Evolutionary conservation across 2,888 invertebrate species (phyloP).

Genomic region (Drosophila cyrtoloma): DNA sequence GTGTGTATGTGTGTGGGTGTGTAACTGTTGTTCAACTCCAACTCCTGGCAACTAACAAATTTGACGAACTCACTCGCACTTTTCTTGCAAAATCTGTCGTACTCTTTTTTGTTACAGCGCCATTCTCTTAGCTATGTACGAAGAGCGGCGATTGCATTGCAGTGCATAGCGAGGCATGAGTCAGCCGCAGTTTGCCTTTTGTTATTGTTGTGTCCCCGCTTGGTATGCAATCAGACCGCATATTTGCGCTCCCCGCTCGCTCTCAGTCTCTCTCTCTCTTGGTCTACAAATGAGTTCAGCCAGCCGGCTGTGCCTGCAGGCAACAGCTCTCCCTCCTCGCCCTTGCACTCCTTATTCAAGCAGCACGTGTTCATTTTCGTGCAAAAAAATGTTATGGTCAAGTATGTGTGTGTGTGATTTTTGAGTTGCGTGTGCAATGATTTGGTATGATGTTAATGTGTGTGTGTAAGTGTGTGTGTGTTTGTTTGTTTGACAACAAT

Average conservation of each 20-base stretch:
- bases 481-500: conserved; percentile 67
- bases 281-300: conserved; percentile 3
- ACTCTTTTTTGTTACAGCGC: conserved; percentile 24
- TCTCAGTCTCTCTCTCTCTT: not conserved
- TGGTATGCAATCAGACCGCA: conserved; percentile 64
- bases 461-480: conserved; percentile 14
- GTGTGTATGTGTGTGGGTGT: not conserved
- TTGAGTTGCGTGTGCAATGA: conserved; percentile 26
- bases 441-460: conserved; percentile 4
- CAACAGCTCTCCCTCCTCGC: conserved; percentile 42
- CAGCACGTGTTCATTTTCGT: conserved; percentile 79
- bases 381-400: conserved; percentile 63
- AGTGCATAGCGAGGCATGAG: conserved; percentile 42
- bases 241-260: conserved; percentile 11
- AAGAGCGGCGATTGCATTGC: conserved; percentile 59
- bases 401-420: conserved; percentile 14
- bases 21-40: conserved; percentile 16
- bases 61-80: conserved; percentile 50
- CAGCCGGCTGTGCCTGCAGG: conserved; percentile 62
- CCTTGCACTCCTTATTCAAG: conserved; percentile 41
- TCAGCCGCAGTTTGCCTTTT: conserved; percentile 56
- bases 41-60: conserved; percentile 49
- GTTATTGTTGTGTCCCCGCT: conserved; percentile 58
- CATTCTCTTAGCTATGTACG: conserved; percentile 35
- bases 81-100: conserved; percentile 38